phyloP scores from a whole-genome alignment of 1,140 invertebrate genomes.

The Mamestra configurata region DNA sequence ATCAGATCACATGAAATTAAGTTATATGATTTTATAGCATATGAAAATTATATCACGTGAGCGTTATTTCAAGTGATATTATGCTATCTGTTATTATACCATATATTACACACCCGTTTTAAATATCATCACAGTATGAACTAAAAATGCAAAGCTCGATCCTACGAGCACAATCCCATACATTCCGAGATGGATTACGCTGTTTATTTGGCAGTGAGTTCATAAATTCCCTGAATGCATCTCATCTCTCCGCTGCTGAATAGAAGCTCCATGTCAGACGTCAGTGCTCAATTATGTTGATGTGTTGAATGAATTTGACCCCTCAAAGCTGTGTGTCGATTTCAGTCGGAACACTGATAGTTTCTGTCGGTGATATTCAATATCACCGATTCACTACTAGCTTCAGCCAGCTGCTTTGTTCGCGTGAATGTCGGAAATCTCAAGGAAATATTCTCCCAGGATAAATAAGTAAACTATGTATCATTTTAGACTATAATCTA shows the following conservation, averaged over 20 bases:
- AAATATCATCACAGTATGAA: neutral
- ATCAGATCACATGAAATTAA: too few relatives aligned
- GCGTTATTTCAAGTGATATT: too few relatives aligned
- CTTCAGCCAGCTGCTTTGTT: too few relatives aligned
- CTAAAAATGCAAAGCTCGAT: neutral
- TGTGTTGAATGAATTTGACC: constrained; percentile 14
- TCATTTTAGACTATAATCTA: too few relatives aligned
- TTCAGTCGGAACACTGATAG: neutral
- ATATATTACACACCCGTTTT: too few relatives aligned
- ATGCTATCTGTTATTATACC: too few relatives aligned
- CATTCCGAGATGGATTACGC: neutral
- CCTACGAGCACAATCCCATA: neutral
- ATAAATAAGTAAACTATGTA: too few relatives aligned
- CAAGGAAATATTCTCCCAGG: too few relatives aligned
- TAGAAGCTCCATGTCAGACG: constrained; percentile 11
- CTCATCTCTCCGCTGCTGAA: constrained; percentile 1
- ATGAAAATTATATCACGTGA: too few relatives aligned
- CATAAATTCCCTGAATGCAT: constrained; percentile 19
- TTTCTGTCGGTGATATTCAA: neutral
- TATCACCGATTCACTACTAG: too few relatives aligned
- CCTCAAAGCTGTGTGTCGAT: constrained; percentile 11
- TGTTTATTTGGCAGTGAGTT: constrained; percentile 26
- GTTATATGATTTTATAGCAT: too few relatives aligned
- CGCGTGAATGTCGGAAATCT: too few relatives aligned
- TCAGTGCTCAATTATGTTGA: constrained; percentile 1